These are phyloP conservation scores for Tyto alba DNA, from an alignment of 2,113 vertebrate genomes.

Conservation along the genomic window DNA sequence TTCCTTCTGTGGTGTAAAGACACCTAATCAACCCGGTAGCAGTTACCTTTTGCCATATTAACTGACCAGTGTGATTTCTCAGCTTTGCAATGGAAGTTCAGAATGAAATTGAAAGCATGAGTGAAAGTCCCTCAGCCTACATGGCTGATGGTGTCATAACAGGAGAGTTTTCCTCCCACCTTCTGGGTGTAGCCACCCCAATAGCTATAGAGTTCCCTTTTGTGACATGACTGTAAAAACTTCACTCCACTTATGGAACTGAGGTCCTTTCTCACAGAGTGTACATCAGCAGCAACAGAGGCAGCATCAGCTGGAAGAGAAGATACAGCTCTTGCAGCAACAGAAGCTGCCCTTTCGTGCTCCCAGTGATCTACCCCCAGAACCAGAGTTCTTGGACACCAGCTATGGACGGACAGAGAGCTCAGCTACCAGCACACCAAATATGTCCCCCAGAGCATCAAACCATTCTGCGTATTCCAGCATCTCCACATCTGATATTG, in stretches of 20 bases:
- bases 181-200: not conserved
- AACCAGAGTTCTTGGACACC: slow-evolving; percentile 80
- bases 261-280: slow-evolving; percentile 67
- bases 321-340: slow-evolving; percentile 87
- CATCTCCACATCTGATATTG: slow-evolving; percentile 79
- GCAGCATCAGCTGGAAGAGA: slow-evolving; percentile 92
- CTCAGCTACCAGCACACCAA: slow-evolving; percentile 90
- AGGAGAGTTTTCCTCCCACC: not conserved
- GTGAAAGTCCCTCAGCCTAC: not conserved
- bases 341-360: slow-evolving; percentile 83
- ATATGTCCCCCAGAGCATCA: slow-evolving; percentile 86
- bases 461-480: slow-evolving; percentile 85
- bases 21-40: not conserved
- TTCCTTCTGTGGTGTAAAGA: not conserved
- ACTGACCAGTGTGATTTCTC: not conserved
- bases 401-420: slow-evolving; percentile 75
- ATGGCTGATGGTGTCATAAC: not conserved
- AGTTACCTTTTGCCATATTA: not conserved
- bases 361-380: slow-evolving; percentile 65
- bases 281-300: slow-evolving; percentile 91
- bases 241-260: not conserved
- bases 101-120: not conserved
- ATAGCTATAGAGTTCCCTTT: not conserved
- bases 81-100: not conserved
- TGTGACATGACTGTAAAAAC: not conserved